Evolutionary conservation across 30 jellyfish, hydroid and myxozoan genomes (phyloP).

Genomic region (Pelagia noctiluca): DNA sequence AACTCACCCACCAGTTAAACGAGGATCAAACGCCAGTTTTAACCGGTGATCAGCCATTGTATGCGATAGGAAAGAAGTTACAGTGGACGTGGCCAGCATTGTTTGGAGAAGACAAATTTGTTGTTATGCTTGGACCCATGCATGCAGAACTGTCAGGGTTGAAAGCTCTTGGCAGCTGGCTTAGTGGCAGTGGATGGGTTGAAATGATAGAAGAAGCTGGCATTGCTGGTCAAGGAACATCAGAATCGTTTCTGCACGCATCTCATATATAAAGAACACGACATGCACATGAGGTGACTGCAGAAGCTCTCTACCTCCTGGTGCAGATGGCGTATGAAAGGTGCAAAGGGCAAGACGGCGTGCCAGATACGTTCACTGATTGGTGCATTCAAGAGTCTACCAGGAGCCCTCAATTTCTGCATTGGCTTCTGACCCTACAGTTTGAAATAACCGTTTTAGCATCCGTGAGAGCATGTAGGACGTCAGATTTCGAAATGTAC

Average conservation of each 20-base stretch:
- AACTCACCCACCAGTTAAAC: not conserved
- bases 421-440: not conserved
- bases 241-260: not conserved
- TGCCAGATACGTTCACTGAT: not conserved
- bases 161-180: slow-evolving; percentile 56
- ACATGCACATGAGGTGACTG: not conserved
- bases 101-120: slow-evolving; percentile 40
- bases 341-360: not conserved
- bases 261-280: not conserved
- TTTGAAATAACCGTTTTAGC: not conserved
- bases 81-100: slow-evolving; percentile 60
- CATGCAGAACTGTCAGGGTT: slow-evolving; percentile 52
- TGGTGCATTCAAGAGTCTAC: not conserved
- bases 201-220: slow-evolving; percentile 26
- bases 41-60: slow-evolving; percentile 40
- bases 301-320: not conserved
- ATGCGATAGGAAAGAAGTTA: slow-evolving; percentile 26
- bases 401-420: not conserved
- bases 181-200: slow-evolving; percentile 62
- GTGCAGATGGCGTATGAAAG: not conserved
- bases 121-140: slow-evolving; percentile 74
- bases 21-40: slow-evolving; percentile 15
- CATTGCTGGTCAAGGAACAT: slow-evolving; percentile 14
- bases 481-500: not conserved
- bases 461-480: not conserved